These are phyloP conservation scores for Chondrilla cf. caribensis DNA, from an alignment of 37 sponge, comb jelly and placozoan species.

Conservation along the genomic window DNA sequence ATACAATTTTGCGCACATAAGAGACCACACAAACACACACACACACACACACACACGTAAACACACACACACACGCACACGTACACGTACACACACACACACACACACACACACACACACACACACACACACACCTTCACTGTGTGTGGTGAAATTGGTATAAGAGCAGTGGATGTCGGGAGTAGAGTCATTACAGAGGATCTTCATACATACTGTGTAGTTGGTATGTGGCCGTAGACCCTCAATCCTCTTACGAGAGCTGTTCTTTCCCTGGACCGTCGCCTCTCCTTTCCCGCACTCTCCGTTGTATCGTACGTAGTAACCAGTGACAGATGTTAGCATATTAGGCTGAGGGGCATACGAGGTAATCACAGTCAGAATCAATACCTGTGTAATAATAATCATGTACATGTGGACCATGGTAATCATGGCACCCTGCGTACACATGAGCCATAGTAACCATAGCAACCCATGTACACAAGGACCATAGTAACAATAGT, in stretches of 20 bases:
- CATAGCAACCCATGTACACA: too few relatives aligned
- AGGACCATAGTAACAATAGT: too few relatives aligned
- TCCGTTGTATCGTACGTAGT: background rate
- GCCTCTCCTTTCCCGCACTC: background rate
- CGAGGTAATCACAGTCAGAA: too few relatives aligned
- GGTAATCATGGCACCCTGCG: too few relatives aligned
- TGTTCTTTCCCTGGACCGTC: background rate
- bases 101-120: constrained; percentile 23
- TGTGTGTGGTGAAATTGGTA: background rate
- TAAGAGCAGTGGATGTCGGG: background rate
- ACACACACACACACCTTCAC: constrained; percentile 27
- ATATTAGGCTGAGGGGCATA: background rate
- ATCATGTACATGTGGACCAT: too few relatives aligned
- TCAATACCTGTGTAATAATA: too few relatives aligned
- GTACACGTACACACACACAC: constrained; percentile 27
- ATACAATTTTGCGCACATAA: too few relatives aligned
- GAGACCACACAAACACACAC: too few relatives aligned
- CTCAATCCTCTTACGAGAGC: background rate
- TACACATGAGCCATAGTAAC: too few relatives aligned
- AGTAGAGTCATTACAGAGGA: background rate
- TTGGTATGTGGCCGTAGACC: background rate
- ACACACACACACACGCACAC: constrained; percentile 1
- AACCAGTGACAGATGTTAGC: background rate
- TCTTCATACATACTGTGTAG: background rate
- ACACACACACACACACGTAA: too few relatives aligned